phyloP scores from a whole-genome alignment of 2,888 invertebrate genomes.

The Catocala fraxini region DNA sequence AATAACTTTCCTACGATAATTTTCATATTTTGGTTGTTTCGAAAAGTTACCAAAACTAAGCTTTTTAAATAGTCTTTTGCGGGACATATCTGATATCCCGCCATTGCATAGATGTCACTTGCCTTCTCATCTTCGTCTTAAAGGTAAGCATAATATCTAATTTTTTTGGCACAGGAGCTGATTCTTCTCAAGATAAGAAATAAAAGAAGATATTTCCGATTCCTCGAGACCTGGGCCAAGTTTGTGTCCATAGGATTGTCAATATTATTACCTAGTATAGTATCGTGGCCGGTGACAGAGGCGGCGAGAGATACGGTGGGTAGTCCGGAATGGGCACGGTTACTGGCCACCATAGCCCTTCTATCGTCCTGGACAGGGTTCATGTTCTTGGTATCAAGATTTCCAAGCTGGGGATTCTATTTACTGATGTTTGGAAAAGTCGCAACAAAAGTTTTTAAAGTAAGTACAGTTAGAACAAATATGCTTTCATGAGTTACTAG shows the following conservation, averaged over 20 bases:
- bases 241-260: slow-evolving; percentile 74
- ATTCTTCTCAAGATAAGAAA: slow-evolving; percentile 74
- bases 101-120: too few relatives aligned
- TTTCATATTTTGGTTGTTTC: too few relatives aligned
- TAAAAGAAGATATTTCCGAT: slow-evolving; percentile 75
- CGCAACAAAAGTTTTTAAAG: slow-evolving; percentile 84
- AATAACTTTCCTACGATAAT: too few relatives aligned
- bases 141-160: too few relatives aligned
- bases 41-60: too few relatives aligned
- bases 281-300: slow-evolving; percentile 42
- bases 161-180: slow-evolving; percentile 70
- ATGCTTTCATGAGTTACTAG: too few relatives aligned
- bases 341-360: slow-evolving; percentile 81
- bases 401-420: slow-evolving; percentile 86
- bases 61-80: too few relatives aligned
- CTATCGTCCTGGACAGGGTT: slow-evolving; percentile 86
- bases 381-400: slow-evolving; percentile 85
- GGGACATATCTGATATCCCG: too few relatives aligned
- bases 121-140: too few relatives aligned
- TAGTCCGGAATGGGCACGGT: slow-evolving; percentile 67
- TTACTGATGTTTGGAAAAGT: slow-evolving; percentile 88
- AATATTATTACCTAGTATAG: slow-evolving; percentile 61
- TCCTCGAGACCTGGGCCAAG: slow-evolving; percentile 85
- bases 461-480: slow-evolving; percentile 43
- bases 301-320: slow-evolving; percentile 29